These are phyloP conservation scores for Scaptodrosophila latifasciaeformis DNA, from an alignment of 2,888 invertebrate genomes.

Conservation along the genomic window DNA sequence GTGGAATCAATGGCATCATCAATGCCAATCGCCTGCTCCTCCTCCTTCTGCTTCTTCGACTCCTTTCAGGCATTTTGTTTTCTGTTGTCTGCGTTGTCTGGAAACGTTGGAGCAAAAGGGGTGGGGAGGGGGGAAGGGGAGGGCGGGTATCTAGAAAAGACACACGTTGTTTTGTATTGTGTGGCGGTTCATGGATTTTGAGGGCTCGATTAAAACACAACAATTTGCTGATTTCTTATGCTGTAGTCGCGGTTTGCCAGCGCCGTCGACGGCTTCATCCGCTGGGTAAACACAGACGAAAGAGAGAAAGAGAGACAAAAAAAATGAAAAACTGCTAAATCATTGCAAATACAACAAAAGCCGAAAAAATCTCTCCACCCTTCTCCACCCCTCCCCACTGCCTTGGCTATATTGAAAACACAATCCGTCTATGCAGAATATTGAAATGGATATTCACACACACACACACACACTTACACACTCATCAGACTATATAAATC, in stretches of 20 bases:
- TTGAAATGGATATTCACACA: constrained; percentile 47
- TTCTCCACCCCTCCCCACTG: not conserved
- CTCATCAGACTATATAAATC: constrained; percentile 15
- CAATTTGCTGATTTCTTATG: constrained; percentile 67
- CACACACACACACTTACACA: constrained; percentile 8
- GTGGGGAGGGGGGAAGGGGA: not conserved
- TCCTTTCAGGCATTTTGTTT: not conserved
- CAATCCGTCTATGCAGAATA: constrained; percentile 61
- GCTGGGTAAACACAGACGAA: constrained; percentile 67
- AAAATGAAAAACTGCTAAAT: constrained; percentile 69
- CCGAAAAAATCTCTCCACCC: constrained; percentile 51
- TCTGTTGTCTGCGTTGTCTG: not conserved
- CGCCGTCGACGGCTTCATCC: constrained; percentile 42
- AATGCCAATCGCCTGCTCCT: constrained; percentile 17
- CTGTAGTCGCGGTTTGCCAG: constrained; percentile 31
- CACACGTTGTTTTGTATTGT: too few species aligned
- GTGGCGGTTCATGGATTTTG: too few species aligned
- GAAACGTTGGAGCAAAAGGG: not conserved
- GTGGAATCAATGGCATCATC: constrained; percentile 33
- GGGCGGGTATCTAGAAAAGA: too few species aligned
- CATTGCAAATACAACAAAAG: constrained; percentile 68
- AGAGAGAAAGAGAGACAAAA: too few species aligned
- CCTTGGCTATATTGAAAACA: constrained; percentile 61
- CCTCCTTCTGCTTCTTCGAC: not conserved
- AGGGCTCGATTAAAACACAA: constrained; percentile 61